Evolutionary conservation across 2,113 vertebrate genomes (phyloP), one percentile per base, ranked within the genome.

Genomic region (Pantherophis guttatus): DNA sequence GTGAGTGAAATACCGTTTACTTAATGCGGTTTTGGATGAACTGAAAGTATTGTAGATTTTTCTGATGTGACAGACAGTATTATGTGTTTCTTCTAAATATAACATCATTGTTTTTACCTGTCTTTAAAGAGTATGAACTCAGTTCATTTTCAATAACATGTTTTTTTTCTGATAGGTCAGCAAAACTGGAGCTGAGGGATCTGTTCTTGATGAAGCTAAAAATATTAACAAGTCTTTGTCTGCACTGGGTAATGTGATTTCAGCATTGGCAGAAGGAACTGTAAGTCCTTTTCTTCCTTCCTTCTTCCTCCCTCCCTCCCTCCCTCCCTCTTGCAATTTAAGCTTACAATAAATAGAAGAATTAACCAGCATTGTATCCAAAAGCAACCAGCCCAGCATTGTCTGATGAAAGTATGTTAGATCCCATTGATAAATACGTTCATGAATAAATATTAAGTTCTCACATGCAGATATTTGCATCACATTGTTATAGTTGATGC

Each of bases 191-290:
- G 99, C 99, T 0, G 99, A 99, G 97, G 99, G 99, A 8, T 96
- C 99, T 1, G 99, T 99, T 81, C 97, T 99, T 15, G 99, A 99
- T 10, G 99, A 99, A 98, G 99, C 99, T 92, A 99, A 99, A 98
- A 99, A 99, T 96, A 99, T 99, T 98, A 99, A 99, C 97, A 99
- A 99, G 94, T 99, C 99, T 97, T 97, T 99, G 94, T 99, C 99
- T 86, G 99, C 99, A 91, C 97, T 99, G 75, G 99, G 99, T 94
- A 99, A 99, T 1, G 99, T 99, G 96, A 99, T 99, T 95, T 98
- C 99, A 0, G 99, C 99, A 75, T 96, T 99, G 97, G 99, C 99
- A 86, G 99, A 99, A 97, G 99, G 99, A 97, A 99, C 98, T 93
- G 97, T 99, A 95, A 98, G 98, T 97, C 33, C 33, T n/a, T 33